Evolutionary conservation across 2,113 vertebrate species (phyloP).

Genomic region (Esox niger): DNA sequence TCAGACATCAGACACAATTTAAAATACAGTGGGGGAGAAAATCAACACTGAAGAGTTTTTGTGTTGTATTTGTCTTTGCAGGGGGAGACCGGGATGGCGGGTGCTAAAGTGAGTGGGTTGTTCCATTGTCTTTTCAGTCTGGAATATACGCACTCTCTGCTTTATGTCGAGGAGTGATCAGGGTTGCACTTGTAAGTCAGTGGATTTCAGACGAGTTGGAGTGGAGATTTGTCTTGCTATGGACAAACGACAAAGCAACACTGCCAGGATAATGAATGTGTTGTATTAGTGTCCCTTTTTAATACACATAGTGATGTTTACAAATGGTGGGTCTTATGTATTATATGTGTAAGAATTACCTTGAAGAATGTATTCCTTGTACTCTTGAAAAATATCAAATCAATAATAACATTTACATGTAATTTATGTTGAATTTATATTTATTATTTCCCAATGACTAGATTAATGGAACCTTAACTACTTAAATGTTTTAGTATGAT

Average conservation of each 20-base stretch:
- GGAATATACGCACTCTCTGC: neutral
- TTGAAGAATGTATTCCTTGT: too few relatives aligned
- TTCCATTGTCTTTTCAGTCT: neutral
- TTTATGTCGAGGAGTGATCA: neutral
- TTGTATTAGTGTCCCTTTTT: neutral
- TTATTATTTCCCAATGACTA: neutral
- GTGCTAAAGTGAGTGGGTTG: slow-evolving; percentile 72
- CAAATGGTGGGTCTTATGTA: too few relatives aligned
- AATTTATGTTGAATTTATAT: neutral
- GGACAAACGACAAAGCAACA: neutral
- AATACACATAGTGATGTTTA: slow-evolving; percentile 1
- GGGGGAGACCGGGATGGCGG: slow-evolving; percentile 78
- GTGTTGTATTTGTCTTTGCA: slow-evolving; percentile 51
- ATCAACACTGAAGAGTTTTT: neutral
- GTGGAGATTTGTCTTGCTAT: neutral
- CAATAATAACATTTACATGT: neutral
- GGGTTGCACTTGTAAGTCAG: neutral
- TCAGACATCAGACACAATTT: too few relatives aligned
- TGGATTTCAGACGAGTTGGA: neutral
- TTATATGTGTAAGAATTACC: too few relatives aligned
- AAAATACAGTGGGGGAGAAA: too few relatives aligned
- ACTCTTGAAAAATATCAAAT: neutral
- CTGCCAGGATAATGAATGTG: neutral
- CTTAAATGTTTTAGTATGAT: slow-evolving; percentile 21
- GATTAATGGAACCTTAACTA: slow-evolving; percentile 16